Evolutionary conservation across 2,113 vertebrate species (phyloP), one percentile per base, ranked within the genome.

Genomic region (Oplegnathus fasciatus): DNA sequence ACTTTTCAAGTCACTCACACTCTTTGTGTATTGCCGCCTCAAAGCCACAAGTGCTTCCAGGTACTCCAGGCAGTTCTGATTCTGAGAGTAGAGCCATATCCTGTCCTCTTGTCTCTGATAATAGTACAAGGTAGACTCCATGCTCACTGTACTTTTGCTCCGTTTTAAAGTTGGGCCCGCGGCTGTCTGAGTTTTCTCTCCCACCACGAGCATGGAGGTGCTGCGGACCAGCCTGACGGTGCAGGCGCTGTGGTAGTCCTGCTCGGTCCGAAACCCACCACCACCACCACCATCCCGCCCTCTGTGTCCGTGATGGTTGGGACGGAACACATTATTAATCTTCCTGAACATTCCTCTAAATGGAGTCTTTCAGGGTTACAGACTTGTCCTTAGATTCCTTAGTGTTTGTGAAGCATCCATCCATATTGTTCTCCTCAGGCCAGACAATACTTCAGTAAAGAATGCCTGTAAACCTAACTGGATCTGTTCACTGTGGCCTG

Each of bases 41-140:
- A 99, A 91, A 24, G 97, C 97, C 83, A 98, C 95, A 24, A 99
- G 94, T 6, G 98, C 98, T 88, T 98, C 97, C 65, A 99, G 92
- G 85, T 99, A 99, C 83, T 98, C 97, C 52, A 99, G 88, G 65
- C 97, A 99, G 90, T 98, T 96, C 86, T 98, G 98, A 52, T 98
- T 96, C 91, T 97, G 97, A 1, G 97, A 95, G 82, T 96, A 96
- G 88, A 98, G 94, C 98, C 98, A 99, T 0, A 97, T 95, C 26
- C 94, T 91, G 89, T 99, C 98, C 79, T 98, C 98, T 9, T 97
- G 97, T 68, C 94, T 97, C 88, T 96, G 94, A 75, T 97, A 96
- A 76, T 94, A 95, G 80, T 93, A 94, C 62, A 95, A 67, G 24
- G 94, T 93, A 0, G 95, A 95, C 89, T 97, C 95, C 0, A 98